These are phyloP conservation scores for Gibbula magus DNA, from an alignment of 2,888 invertebrate genomes.

Conservation along the genomic window DNA sequence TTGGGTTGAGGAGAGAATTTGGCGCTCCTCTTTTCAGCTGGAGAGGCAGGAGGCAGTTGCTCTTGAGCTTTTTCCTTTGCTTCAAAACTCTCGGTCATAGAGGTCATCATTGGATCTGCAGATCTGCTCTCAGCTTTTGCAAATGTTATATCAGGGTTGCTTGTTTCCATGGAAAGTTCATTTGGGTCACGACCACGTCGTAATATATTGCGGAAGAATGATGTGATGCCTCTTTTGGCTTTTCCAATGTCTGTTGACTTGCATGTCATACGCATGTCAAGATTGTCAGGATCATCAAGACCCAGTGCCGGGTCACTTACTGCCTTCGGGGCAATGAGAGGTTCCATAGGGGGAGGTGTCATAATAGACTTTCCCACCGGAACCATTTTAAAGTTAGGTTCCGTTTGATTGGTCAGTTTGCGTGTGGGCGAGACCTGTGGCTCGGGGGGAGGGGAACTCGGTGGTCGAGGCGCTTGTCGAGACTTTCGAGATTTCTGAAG, in stretches of 20 bases:
- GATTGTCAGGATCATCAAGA: conserved; percentile 4
- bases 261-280: neutral
- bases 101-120: neutral
- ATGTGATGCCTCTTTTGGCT: conserved; percentile 57
- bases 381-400: conserved; percentile 67
- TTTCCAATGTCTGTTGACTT: conserved; percentile 43
- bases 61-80: neutral
- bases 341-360: conserved; percentile 31
- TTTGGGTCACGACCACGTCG: conserved; percentile 51
- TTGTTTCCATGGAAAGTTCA: conserved; percentile 37
- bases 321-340: conserved; percentile 6
- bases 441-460: conserved; percentile 56
- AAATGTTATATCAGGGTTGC: conserved; percentile 44
- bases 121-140: conserved; percentile 19
- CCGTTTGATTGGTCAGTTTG: conserved; percentile 37
- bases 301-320: conserved; percentile 14
- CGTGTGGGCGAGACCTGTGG: conserved; percentile 46
- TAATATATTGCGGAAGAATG: conserved; percentile 62
- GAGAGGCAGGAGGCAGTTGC: conserved; percentile 17
- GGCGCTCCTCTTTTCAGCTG: conserved; percentile 32
- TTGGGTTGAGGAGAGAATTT: conserved; percentile 37
- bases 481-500: conserved; percentile 56
- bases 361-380: conserved; percentile 60
- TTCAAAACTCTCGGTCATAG: neutral
- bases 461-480: conserved; percentile 62